Conservation (phyloP, 2,888 invertebrate species). For the Neuroscelio doddi region DNA sequence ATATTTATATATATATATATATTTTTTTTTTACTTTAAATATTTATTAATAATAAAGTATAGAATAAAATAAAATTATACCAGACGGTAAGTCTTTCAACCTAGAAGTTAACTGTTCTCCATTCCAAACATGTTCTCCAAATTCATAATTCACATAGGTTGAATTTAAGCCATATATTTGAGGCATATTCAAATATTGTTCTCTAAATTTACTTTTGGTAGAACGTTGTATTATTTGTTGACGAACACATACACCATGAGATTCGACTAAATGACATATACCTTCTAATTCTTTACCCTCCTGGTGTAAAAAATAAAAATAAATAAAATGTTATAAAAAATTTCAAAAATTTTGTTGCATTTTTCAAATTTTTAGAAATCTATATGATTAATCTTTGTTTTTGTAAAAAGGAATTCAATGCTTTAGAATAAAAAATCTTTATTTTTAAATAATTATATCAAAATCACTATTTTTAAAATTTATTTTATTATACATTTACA, state of each 20-base stretch:
- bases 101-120: constrained; percentile 48
- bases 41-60: background rate
- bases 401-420: background rate
- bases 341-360: background rate
- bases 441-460: background rate
- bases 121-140: constrained; percentile 37
- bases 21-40: constrained; percentile 1
- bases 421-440: too few relatives aligned
- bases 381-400: background rate
- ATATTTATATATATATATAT: background rate
- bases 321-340: background rate
- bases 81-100: constrained; percentile 60
- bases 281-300: constrained; percentile 56
- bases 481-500: background rate
- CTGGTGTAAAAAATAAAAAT: constrained; percentile 29
- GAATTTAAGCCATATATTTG: constrained; percentile 55
- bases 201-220: constrained; percentile 55
- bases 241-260: constrained; percentile 62
- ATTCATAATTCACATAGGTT: constrained; percentile 49
- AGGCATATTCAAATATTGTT: constrained; percentile 32
- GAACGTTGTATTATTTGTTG: constrained; percentile 61
- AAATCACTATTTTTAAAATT: background rate
- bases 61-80: constrained; percentile 41
- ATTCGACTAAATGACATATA: constrained; percentile 60
- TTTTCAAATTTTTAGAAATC: background rate